Evolutionary conservation across 2,113 vertebrate species (phyloP), one percentile per base, ranked within the genome.

Genomic region (Rynchops niger): DNA sequence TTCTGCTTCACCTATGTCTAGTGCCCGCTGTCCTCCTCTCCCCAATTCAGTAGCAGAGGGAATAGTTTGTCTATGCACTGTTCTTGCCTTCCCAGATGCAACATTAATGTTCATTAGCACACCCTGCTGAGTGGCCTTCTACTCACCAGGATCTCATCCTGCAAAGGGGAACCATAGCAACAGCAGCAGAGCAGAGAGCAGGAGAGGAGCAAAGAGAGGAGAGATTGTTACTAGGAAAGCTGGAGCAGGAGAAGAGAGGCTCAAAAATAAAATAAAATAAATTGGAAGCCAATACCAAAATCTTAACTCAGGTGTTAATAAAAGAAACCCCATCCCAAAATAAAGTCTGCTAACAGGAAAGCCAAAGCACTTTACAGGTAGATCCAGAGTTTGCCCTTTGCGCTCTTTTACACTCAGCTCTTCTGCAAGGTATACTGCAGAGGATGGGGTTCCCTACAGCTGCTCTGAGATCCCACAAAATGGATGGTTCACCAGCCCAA

Each of bases 141-240:
- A 99, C 99, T 99, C 98, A 99, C 99, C 98, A 99, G 98, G 98
- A 99, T 99, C 98, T 99, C 99, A 98, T 99, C 99, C 99, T 99
- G 98, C 96, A 98, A 98, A 98, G 98, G 97, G 98, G 98, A 98
- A 98, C 98, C 98, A 98, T 98, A 98, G 98, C 98, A 98, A 98
- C 98, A 98, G 97, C 97, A 98, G 98, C 95, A 98, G 98, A 97
- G 98, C 97, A 98, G 98, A 96, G 97, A 98, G 96, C 98, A 97
- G 96, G 93, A 98, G 98, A 98, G 96, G 83, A 98, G 96, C 97
- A 98, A 97, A 97, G 97, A 98, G 98, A 98, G 98, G 98, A 98
- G 97, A 98, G 90, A 98, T 97, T 96, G 95, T 98, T 98, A 98
- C 98, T 98, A 98, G 98, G 96, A 97, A 96, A 96, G 96, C 96